Conservation (phyloP, 2,888 invertebrate genomes). For the Cetonia aurata region DNA sequence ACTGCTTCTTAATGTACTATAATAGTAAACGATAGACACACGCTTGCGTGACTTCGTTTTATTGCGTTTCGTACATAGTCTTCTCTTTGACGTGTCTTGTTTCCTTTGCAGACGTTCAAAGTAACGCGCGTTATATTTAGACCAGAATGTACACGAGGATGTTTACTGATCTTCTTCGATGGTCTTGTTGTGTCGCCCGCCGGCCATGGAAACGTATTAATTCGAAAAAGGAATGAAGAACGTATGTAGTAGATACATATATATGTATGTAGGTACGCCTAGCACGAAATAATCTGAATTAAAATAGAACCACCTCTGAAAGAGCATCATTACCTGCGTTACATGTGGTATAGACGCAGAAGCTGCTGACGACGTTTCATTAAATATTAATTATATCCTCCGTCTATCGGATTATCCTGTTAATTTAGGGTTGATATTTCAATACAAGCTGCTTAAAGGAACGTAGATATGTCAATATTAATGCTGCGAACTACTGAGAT, state of each 20-base stretch:
- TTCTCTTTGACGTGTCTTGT: constrained; percentile 25
- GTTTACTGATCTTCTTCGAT: constrained; percentile 23
- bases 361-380: no score
- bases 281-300: not conserved
- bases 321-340: no score
- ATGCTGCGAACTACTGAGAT: no score
- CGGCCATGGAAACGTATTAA: constrained; percentile 27
- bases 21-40: not conserved
- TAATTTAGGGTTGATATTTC: no score
- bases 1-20: not conserved
- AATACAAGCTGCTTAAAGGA: no score
- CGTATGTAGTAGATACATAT: no score
- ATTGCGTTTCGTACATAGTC: constrained; percentile 30
- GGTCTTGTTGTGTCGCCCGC: constrained; percentile 27
- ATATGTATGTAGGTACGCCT: not conserved
- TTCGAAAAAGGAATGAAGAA: constrained; percentile 10
- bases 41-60: constrained; percentile 22
- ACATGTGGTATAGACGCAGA: no score
- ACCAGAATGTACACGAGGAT: constrained; percentile 28
- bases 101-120: constrained; percentile 33
- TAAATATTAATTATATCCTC: no score
- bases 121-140: constrained; percentile 25
- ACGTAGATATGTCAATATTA: no score
- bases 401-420: no score
- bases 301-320: no score